Conservation (phyloP, 2,797 vertebrate genomes). For the Anguilla anguilla region DNA sequence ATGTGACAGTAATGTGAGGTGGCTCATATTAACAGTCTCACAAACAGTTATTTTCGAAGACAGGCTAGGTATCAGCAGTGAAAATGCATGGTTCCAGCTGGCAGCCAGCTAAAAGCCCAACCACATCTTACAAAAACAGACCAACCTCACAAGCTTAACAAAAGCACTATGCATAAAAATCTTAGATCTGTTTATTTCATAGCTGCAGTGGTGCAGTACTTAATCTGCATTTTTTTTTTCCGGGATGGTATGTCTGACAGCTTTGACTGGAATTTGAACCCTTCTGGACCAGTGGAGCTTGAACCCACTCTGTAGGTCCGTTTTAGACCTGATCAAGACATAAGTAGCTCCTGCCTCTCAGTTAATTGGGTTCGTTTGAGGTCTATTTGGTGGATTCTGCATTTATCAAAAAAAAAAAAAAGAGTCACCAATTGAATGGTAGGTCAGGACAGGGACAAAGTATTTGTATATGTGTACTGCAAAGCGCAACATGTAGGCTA, state of each 20-base stretch:
- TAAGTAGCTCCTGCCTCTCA: neutral
- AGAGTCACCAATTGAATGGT: neutral
- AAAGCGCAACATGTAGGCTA: neutral
- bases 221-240: neutral
- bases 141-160: neutral
- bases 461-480: neutral
- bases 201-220: constrained; percentile 5
- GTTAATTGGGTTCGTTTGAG: neutral
- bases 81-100: neutral
- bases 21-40: neutral
- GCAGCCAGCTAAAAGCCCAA: neutral
- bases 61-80: neutral
- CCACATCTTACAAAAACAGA: neutral
- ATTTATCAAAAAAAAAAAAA: neutral
- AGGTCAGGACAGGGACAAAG: neutral
- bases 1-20: neutral
- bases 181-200: neutral
- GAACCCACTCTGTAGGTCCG: neutral
- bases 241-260: neutral
- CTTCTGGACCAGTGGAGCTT: neutral
- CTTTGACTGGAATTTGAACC: neutral
- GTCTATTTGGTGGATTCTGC: neutral
- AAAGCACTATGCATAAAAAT: neutral
- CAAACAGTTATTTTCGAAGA: neutral
- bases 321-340: neutral